These are phyloP conservation scores for Machimus atricapillus DNA, from an alignment of 2,888 invertebrate species.

Conservation along the genomic window DNA sequence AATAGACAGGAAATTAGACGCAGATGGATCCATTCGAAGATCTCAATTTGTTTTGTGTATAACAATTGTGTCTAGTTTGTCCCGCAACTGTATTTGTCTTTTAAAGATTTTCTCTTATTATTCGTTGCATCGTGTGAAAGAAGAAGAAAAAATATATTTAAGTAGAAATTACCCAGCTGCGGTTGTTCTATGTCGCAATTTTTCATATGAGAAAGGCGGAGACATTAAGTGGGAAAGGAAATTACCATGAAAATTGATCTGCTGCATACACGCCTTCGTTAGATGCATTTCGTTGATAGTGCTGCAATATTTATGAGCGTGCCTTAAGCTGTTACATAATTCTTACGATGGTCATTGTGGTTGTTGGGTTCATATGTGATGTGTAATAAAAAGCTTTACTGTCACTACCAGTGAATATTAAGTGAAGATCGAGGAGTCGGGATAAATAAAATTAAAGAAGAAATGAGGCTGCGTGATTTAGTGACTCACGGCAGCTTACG, in stretches of 20 bases:
- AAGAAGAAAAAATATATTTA: background rate
- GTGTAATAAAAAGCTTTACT: background rate
- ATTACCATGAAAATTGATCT: constrained; percentile 14
- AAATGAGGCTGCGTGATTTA: background rate
- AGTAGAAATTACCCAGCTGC: background rate
- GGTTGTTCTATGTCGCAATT: background rate
- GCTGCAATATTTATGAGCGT: background rate
- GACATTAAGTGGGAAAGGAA: background rate
- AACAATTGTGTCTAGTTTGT: background rate
- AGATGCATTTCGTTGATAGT: background rate
- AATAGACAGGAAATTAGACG: background rate
- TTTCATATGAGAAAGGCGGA: background rate
- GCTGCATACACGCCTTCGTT: background rate
- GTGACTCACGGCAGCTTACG: background rate
- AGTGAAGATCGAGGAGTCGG: background rate
- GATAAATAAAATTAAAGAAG: background rate
- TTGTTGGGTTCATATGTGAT: background rate
- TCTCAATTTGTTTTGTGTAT: background rate
- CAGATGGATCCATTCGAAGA: background rate
- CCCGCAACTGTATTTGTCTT: background rate
- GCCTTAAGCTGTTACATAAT: background rate
- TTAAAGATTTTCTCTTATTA: background rate
- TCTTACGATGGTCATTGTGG: background rate
- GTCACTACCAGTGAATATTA: background rate
- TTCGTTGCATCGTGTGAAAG: background rate